Evolutionary conservation across 2,113 vertebrate species (phyloP), one percentile per base, ranked within the genome.

Genomic region (Erythrolamprus reginae): DNA sequence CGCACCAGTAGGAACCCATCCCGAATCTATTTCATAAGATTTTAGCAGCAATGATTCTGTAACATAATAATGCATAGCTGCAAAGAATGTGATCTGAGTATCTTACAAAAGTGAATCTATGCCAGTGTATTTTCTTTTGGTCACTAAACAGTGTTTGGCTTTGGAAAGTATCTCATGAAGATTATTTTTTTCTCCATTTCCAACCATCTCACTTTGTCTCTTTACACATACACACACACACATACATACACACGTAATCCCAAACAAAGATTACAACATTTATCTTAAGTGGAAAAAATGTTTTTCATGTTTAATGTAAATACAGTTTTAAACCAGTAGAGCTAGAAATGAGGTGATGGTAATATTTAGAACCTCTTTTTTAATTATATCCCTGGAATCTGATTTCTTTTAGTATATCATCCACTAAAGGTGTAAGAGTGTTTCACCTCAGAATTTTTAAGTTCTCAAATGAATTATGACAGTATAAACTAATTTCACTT

Each of bases 191-290:
- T 89, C 28, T 58, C 42, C 8, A 56, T 82, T 26, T 53, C 23
- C 33, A 38, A 8, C 38, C 24, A 38, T 19, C 48, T 45, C 38
- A 45, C 45, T 45, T 28, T 26, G 28, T 23, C 19, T 61, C 21
- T 33, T 53, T 9, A 45, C 45, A 45, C 45, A 45, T 5, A 45
- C 45, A 45, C 45, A 45, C 45, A 45, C 45, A 45, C 45, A 8
- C 15, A 38, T 82, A 26, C 50, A 45, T 53, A 84, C 47, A 28
- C 47, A 47, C 47, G 6, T 6, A 47, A 2, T 47, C 47, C 47
- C 47, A 47, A 47, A 47, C 47, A 47, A n/a, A 8, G 2, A 47
- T 94, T 91, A 93, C 89, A 89, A 50, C 87, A 84, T 88, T 84
- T n/a, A 65, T 5, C 4, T 5, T 65, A 65, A 12, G 4, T 65